Conservation (phyloP, 2,888 invertebrate species). For the Conchocele bisecta region DNA sequence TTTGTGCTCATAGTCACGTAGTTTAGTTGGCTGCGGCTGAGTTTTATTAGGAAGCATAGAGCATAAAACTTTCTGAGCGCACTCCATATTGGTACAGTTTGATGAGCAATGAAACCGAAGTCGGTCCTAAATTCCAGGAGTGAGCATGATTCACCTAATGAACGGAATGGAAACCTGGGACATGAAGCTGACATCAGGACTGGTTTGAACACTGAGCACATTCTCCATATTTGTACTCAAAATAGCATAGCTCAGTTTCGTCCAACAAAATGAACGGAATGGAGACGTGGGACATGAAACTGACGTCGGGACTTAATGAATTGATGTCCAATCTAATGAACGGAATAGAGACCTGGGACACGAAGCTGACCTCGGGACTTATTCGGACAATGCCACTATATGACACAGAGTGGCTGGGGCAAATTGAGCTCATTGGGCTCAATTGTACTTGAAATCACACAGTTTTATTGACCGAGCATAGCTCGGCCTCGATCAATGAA, state of each 20-base stretch:
- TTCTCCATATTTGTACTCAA: no score
- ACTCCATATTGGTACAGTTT: constrained; percentile 78
- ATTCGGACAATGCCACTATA: constrained; percentile 71
- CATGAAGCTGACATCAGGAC: no score
- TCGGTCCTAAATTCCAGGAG: constrained; percentile 73
- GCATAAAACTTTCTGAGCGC: no score
- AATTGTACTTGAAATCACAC: no score
- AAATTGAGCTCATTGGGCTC: constrained; percentile 78
- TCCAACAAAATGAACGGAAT: constrained; percentile 75
- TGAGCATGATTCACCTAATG: constrained; percentile 77
- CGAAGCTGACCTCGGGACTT: constrained; percentile 69
- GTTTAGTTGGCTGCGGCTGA: no score
- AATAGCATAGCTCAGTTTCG: no score
- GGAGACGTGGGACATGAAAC: constrained; percentile 79
- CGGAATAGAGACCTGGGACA: constrained; percentile 79
- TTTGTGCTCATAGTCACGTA: no score
- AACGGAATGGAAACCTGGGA: no score
- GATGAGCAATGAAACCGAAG: constrained; percentile 77
- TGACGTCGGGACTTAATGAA: constrained; percentile 71
- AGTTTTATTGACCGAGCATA: no score
- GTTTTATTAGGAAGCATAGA: no score
- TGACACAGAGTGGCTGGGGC: constrained; percentile 80
- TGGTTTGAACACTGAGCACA: constrained; percentile 67
- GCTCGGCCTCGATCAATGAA: no score
- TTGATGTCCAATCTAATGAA: constrained; percentile 79